A percentile compares a stretch with the other conserved stretches of the same genome.
Evolutionary conservation across 2,113 vertebrate species (phyloP).

Genomic region (Junco hyemalis): DNA sequence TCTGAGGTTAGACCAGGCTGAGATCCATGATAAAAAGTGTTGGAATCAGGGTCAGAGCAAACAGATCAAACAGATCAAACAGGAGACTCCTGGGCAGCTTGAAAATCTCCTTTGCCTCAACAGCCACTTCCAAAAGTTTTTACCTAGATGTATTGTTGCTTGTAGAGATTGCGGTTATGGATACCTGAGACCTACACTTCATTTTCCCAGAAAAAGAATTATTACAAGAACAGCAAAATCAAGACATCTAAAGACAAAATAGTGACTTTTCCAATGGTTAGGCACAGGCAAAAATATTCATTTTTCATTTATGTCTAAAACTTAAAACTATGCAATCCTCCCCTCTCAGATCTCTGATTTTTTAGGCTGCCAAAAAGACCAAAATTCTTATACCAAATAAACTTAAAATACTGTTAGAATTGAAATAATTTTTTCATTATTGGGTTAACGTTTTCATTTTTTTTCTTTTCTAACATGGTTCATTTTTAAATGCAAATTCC

Average conservation of each 20-base stretch:
- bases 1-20: background rate
- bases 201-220: background rate
- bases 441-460: background rate
- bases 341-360: background rate
- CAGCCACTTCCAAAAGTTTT: background rate
- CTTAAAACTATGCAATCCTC: background rate
- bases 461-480: background rate
- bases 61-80: background rate
- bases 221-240: background rate
- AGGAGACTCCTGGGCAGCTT: background rate
- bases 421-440: background rate
- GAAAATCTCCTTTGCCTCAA: background rate
- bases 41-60: background rate
- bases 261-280: background rate
- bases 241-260: background rate
- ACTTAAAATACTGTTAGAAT: background rate
- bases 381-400: background rate
- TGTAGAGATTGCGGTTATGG: background rate
- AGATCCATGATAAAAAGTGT: background rate
- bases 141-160: background rate
- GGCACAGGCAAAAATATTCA: background rate
- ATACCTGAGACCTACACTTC: background rate
- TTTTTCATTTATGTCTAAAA: background rate
- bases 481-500: background rate
- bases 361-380: background rate